Evolutionary conservation across 2,797 vertebrate species (phyloP).

Genomic region (Myiotriccus ornatus): DNA sequence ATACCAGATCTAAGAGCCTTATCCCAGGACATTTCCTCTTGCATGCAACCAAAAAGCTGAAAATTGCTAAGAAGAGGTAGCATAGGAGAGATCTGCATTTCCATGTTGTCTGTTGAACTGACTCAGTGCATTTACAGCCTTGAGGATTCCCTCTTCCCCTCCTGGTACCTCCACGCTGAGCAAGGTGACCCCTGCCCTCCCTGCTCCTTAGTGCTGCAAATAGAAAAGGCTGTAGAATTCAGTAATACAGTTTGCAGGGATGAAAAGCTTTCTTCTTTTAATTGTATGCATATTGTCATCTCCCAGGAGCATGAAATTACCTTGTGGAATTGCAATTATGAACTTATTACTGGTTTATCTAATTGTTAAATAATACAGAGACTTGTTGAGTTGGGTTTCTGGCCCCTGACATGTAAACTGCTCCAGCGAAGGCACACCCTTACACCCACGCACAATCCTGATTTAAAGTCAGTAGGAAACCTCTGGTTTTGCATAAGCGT

Average conservation of each 20-base stretch:
- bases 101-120: background rate
- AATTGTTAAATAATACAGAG: slow-evolving; percentile 52
- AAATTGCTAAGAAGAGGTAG: background rate
- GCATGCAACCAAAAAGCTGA: background rate
- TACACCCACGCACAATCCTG: slow-evolving; percentile 43
- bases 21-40: slow-evolving; percentile 23
- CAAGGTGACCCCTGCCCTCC: background rate
- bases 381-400: slow-evolving; percentile 17
- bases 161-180: background rate
- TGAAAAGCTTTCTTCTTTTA: slow-evolving; percentile 34
- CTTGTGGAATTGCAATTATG: slow-evolving; percentile 49
- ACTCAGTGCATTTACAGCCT: background rate
- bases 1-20: background rate
- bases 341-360: slow-evolving; percentile 47
- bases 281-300: slow-evolving; percentile 37
- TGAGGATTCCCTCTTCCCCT: slow-evolving; percentile 4
- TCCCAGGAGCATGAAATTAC: slow-evolving; percentile 42
- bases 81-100: background rate
- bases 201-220: background rate
- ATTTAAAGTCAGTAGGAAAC: slow-evolving; percentile 48
- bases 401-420: slow-evolving; percentile 32
- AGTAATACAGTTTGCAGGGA: background rate
- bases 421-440: slow-evolving; percentile 60
- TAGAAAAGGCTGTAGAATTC: background rate
- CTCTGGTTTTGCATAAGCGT: slow-evolving; percentile 47